Evolutionary conservation across 2,888 invertebrate genomes (phyloP), one percentile per base, ranked within the genome.

Genomic region (Cacoxenus indagator): DNA sequence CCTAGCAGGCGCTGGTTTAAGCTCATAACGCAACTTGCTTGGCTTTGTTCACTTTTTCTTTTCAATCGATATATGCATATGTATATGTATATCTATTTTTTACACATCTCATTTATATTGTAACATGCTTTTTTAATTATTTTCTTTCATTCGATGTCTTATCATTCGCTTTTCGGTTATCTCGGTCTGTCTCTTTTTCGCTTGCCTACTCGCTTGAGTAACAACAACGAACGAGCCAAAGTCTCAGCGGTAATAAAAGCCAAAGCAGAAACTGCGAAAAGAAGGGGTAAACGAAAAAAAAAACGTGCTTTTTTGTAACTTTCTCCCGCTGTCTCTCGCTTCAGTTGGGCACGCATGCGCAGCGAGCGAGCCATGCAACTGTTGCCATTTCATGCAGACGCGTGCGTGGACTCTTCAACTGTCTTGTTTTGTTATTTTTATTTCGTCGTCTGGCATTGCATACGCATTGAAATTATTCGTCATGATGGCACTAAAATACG

Each of bases 281-380:
- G 31, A 9, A 31, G 31, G 31, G 31, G 31, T 31, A 9, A 31
- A 31, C 1, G 9, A 31, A 5, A 31, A 31, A 31, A 31, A 8
- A 1, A 37, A 37, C 37, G 54, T 3, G 54, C 24, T 24, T 83
- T 81, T 74, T 78, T 79, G 75, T 77, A 81, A 81, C 81, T 81
- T 81, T 81, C 81, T 83, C 76, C 76, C 82, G 80, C 83, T 83
- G 81, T 70, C 64, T 24, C 14, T 65, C 57, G 64, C 45, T 66
- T 31, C 57, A 31, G 37, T 59, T 29, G 29, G 37, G 37, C 37
- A 37, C 37, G 37, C 37, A 37, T 37, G 37, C 37, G 37, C 37
- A 37, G 9, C 8, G 14, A 11, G 5, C 37, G 8, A 14, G 14
- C 8, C 8, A 8, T 8, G 37, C 37, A 37, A 37, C 37, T 37